A percentile compares a stretch with the other conserved stretches of the same genome.
These are phyloP conservation scores for Rhinoraja longicauda DNA, from an alignment of 2,797 vertebrate genomes.

Conservation along the genomic window DNA sequence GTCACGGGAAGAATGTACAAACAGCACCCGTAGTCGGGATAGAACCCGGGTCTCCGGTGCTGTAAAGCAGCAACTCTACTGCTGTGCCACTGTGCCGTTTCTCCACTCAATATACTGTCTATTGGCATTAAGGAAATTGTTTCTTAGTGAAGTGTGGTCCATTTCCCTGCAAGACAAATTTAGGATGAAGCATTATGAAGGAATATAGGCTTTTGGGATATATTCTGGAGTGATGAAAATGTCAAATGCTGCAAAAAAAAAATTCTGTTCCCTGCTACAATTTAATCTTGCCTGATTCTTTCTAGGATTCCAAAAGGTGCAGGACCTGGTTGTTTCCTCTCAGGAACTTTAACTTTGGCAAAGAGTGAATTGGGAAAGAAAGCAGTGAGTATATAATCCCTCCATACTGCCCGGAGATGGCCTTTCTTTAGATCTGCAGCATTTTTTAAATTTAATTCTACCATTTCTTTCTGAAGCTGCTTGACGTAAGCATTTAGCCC, in stretches of 20 bases:
- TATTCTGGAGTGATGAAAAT: too few relatives aligned
- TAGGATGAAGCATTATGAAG: neutral
- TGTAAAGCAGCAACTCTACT: too few relatives aligned
- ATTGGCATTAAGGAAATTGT: neutral
- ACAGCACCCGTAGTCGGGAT: too few relatives aligned
- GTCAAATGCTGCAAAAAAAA: neutral
- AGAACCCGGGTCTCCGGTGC: too few relatives aligned
- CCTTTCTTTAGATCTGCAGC: neutral
- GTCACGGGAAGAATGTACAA: too few relatives aligned
- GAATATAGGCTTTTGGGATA: neutral
- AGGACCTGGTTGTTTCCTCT: conserved; percentile 85
- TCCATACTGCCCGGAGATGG: conserved; percentile 11
- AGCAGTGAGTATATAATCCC: conserved; percentile 78
- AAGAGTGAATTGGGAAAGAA: conserved; percentile 97
- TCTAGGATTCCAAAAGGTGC: conserved; percentile 90
- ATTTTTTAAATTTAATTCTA: neutral
- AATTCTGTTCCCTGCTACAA: neutral
- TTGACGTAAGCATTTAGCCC: neutral
- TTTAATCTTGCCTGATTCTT: neutral
- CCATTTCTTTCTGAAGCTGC: neutral
- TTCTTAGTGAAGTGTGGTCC: neutral
- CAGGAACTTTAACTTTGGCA: conserved; percentile 80
- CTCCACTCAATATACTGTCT: neutral
- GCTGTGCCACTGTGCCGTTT: neutral
- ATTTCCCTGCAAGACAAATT: neutral